A percentile compares a stretch with the other conserved stretches of the same genome.
Conservation (phyloP, 1,140 invertebrate genomes). For the Stegodyphus mimosarum region DNA sequence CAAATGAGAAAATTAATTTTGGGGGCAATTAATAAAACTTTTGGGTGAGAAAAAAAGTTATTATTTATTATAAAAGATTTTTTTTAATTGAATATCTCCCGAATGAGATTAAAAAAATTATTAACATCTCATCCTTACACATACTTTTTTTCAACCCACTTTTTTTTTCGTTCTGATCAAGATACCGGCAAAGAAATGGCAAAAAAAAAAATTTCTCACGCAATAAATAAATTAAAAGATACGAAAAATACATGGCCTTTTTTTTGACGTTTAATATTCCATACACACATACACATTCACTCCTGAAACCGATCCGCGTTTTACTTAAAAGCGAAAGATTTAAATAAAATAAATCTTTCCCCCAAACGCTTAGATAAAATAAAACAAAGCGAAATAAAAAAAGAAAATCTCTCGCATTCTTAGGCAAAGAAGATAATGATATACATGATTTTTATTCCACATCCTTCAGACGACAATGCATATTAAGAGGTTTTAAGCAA, state of each 20-base stretch:
- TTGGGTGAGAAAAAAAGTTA: not conserved
- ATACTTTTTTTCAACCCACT: not conserved
- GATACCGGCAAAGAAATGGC: not conserved
- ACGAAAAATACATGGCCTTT: not conserved
- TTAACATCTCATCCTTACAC: not conserved
- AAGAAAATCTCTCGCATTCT: not conserved
- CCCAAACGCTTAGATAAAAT: not conserved
- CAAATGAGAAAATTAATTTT: conserved; percentile 1
- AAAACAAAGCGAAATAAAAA: not conserved
- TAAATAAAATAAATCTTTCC: conserved; percentile 45
- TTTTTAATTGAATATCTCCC: not conserved
- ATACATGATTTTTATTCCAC: conserved; percentile 35
- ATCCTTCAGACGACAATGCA: conserved; percentile 13
- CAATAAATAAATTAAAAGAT: not conserved
- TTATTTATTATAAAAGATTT: not conserved
- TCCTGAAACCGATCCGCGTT: not conserved
- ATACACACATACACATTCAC: not conserved
- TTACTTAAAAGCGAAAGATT: conserved; percentile 50
- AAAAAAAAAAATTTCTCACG: not conserved
- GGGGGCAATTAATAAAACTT: conserved; percentile 6
- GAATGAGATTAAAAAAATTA: not conserved
- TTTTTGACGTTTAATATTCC: conserved; percentile 35
- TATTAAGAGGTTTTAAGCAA: conserved; percentile 34
- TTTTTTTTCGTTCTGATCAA: not conserved
- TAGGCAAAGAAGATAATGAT: conserved; percentile 36